Percentiles rank a stretch among this genome's conserved stretches.
Conservation (phyloP, 2,113 vertebrate genomes). For the Menura novaehollandiae region DNA sequence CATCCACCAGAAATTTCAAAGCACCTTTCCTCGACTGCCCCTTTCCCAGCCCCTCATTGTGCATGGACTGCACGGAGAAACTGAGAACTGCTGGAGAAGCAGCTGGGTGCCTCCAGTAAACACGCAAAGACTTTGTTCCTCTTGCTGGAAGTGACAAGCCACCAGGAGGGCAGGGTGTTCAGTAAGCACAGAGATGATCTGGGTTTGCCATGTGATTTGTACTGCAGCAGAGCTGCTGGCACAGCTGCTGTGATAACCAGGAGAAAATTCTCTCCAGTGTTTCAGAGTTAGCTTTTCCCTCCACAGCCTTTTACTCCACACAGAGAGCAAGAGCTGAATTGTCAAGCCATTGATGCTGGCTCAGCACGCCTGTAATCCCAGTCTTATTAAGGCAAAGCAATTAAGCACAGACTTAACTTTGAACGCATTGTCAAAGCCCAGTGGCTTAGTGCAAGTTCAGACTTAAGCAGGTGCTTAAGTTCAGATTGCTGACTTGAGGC, state of each 20-base stretch:
- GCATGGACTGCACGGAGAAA: not conserved
- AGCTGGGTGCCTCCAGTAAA: not conserved
- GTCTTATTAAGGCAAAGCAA: slow-evolving; percentile 13
- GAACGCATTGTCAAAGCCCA: not conserved
- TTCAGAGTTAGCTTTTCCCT: not conserved
- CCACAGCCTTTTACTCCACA: not conserved
- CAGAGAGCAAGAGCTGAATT: not conserved
- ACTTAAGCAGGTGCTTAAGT: not conserved
- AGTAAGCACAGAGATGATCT: not conserved
- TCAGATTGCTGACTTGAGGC: slow-evolving; percentile 9
- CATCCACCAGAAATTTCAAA: not conserved
- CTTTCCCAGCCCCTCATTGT: not conserved
- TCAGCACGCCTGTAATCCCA: slow-evolving; percentile 6
- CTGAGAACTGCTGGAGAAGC: not conserved
- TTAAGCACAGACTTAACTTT: slow-evolving; percentile 7
- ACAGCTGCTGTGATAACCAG: slow-evolving; percentile 30
- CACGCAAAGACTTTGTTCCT: not conserved
- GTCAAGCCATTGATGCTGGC: not conserved
- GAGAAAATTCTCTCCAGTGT: not conserved
- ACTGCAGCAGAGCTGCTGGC: slow-evolving; percentile 56
- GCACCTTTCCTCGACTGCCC: not conserved
- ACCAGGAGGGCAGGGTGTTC: not conserved
- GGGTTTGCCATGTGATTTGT: slow-evolving; percentile 33
- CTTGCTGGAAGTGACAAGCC: not conserved
- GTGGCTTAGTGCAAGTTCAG: not conserved